These are phyloP conservation scores for Paralichthys olivaceus DNA, from an alignment of 2,113 vertebrate species.

Conservation along the genomic window DNA sequence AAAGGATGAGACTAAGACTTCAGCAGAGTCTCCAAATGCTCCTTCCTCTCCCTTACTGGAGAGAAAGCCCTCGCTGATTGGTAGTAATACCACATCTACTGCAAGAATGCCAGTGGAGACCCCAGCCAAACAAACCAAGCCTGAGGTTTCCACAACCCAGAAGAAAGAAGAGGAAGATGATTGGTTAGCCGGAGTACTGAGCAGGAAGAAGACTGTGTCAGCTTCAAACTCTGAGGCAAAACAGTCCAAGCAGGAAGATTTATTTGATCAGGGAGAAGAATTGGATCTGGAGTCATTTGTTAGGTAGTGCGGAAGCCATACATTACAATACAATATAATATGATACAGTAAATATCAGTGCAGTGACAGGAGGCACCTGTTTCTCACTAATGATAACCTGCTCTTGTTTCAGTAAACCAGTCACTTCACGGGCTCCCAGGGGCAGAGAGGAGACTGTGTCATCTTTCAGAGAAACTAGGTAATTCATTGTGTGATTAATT, in stretches of 20 bases:
- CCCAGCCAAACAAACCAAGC: constrained; percentile 16
- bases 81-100: constrained; percentile 6
- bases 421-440: constrained; percentile 33
- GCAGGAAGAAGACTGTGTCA: constrained; percentile 80
- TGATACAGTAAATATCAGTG: too few relatives aligned
- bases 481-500: neutral
- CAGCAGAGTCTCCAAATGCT: constrained; percentile 18
- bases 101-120: constrained; percentile 22
- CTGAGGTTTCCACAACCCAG: constrained; percentile 44
- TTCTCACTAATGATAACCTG: constrained; percentile 5
- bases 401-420: constrained; percentile 65
- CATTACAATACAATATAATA: neutral
- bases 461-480: constrained; percentile 57
- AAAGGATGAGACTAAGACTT: constrained; percentile 31
- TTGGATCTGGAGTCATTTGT: constrained; percentile 15
- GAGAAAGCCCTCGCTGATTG: constrained; percentile 37
- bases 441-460: constrained; percentile 44
- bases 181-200: constrained; percentile 85
- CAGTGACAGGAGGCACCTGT: neutral
- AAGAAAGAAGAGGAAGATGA: constrained; percentile 73
- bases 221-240: constrained; percentile 63
- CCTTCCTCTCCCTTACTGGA: constrained; percentile 49
- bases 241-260: constrained; percentile 34
- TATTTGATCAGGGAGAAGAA: constrained; percentile 28
- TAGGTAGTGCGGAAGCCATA: constrained; percentile 57